These are phyloP conservation scores for Bos javanicus DNA, from an alignment of 2,113 vertebrate genomes.

Conservation along the genomic window DNA sequence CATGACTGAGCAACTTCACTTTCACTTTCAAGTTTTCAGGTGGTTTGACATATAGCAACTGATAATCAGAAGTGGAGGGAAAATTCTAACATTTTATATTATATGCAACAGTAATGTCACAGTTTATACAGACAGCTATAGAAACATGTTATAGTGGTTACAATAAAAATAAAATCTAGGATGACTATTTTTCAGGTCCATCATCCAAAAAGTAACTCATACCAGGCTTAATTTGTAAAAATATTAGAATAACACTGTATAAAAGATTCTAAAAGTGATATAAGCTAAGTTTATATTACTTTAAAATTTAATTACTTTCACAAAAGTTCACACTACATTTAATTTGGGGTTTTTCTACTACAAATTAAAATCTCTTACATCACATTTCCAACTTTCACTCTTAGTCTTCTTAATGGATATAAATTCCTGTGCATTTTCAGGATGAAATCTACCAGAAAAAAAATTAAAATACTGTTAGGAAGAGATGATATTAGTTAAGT, in stretches of 20 bases:
- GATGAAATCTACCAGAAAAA: constrained; percentile 90
- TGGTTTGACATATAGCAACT: background rate
- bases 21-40: background rate
- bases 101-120: background rate
- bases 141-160: background rate
- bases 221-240: background rate
- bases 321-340: constrained; percentile 7
- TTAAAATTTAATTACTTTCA: constrained; percentile 16
- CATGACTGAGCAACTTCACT: no score
- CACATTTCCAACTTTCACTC: constrained; percentile 97
- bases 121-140: background rate
- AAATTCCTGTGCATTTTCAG: constrained; percentile 95
- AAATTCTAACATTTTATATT: background rate
- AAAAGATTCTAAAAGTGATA: background rate
- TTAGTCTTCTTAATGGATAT: constrained; percentile 92
- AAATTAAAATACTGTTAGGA: background rate
- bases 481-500: background rate
- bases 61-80: background rate
- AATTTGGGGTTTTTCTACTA: constrained; percentile 36
- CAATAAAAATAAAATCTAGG: background rate
- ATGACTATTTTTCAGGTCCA: background rate
- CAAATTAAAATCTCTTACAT: constrained; percentile 84
- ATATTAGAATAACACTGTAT: background rate
- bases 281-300: background rate
- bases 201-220: background rate